These are phyloP conservation scores for Amblyraja radiata DNA, from an alignment of 2,797 vertebrate genomes.

Conservation along the genomic window DNA sequence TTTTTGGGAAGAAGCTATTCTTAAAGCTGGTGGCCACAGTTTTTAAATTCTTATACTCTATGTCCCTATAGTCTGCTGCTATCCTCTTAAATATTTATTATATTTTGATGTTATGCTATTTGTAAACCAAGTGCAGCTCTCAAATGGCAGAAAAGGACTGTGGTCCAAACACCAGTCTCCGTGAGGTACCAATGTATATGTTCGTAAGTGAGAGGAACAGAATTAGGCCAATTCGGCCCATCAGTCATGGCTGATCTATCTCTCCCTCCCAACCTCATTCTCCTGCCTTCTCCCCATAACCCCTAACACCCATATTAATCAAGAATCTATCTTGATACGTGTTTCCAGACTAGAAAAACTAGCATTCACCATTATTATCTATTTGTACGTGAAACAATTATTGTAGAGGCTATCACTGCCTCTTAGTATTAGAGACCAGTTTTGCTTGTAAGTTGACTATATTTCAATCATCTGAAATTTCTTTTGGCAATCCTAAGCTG, in stretches of 20 bases:
- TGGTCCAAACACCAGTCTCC: too few species aligned
- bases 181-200: not conserved
- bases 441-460: not conserved
- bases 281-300: too few species aligned
- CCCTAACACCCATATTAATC: too few species aligned
- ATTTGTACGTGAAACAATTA: not conserved
- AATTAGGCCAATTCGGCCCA: too few species aligned
- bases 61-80: not conserved
- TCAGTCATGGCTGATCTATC: too few species aligned
- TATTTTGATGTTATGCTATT: not conserved
- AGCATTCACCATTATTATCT: not conserved
- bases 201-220: not conserved
- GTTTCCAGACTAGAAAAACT: too few species aligned
- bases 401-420: not conserved
- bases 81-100: not conserved
- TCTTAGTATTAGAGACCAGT: not conserved
- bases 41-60: too few species aligned
- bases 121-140: not conserved
- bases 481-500: not conserved
- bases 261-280: too few species aligned
- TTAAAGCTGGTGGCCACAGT: too few species aligned
- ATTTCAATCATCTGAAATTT: not conserved
- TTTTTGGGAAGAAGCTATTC: too few species aligned
- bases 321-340: too few species aligned
- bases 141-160: not conserved